Conservation (phyloP, 2,888 invertebrate genomes). For the Cosmopolites sordidus region DNA sequence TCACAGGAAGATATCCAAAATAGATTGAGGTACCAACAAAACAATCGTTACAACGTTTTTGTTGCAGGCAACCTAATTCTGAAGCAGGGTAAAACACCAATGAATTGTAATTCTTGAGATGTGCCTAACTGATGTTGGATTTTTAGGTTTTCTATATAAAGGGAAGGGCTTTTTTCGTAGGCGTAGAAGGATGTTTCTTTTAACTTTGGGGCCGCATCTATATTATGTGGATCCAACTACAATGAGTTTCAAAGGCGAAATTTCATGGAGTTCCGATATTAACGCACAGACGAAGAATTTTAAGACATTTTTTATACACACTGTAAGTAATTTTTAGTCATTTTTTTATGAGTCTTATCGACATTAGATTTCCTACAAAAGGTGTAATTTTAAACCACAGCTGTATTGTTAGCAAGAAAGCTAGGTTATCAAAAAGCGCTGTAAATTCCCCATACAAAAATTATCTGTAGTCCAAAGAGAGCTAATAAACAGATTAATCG, state of each 20-base stretch:
- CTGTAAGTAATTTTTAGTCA: no score
- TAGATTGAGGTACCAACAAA: slow-evolving; percentile 65
- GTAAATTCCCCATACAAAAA: no score
- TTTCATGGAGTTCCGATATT: slow-evolving; percentile 87
- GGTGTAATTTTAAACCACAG: no score
- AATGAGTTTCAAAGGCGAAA: slow-evolving; percentile 94
- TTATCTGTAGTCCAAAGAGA: no score
- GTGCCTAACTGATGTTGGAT: background rate
- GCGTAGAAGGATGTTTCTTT: slow-evolving; percentile 86
- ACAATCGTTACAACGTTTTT: slow-evolving; percentile 74
- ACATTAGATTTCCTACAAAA: no score
- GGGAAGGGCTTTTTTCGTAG: slow-evolving; percentile 92
- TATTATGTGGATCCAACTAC: slow-evolving; percentile 94
- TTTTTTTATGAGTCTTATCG: no score
- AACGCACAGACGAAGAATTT: slow-evolving; percentile 94
- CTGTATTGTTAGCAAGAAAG: no score
- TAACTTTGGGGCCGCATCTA: slow-evolving; percentile 92
- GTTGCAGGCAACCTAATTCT: slow-evolving; percentile 89
- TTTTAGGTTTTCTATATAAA: slow-evolving; percentile 71
- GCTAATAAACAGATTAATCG: no score
- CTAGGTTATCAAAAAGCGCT: no score
- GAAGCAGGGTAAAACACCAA: slow-evolving; percentile 71
- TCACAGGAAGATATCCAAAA: slow-evolving; percentile 62
- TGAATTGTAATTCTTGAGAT: background rate
- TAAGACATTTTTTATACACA: slow-evolving; percentile 96